Conservation (phyloP, 2,113 vertebrate species). For the Sceloporus undulatus region DNA sequence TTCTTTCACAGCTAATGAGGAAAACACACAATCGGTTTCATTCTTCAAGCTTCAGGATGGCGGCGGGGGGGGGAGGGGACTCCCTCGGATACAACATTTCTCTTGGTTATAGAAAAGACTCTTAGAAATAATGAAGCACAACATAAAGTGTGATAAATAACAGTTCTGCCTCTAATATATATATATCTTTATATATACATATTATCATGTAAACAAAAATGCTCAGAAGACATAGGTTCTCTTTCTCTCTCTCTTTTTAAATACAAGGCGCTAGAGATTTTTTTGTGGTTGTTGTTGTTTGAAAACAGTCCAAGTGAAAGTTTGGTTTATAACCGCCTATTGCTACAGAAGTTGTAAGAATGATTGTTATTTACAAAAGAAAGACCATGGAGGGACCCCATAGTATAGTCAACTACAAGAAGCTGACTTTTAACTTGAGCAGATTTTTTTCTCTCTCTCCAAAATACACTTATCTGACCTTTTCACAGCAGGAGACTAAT, state of each 20-base stretch:
- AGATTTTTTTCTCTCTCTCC: conserved; percentile 47
- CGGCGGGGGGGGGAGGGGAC: conserved; percentile 19
- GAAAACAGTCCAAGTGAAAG: conserved; percentile 76
- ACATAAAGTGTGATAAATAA: conserved; percentile 74
- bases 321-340: conserved; percentile 77
- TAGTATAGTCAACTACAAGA: conserved; percentile 62
- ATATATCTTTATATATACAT: conserved; percentile 67
- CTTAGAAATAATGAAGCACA: conserved; percentile 68
- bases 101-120: conserved; percentile 44
- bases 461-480: conserved; percentile 53
- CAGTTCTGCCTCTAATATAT: conserved; percentile 78
- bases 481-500: conserved; percentile 13
- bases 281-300: conserved; percentile 49
- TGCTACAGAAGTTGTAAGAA: conserved; percentile 79
- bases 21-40: conserved; percentile 44
- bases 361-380: conserved; percentile 75
- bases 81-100: conserved; percentile 48
- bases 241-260: conserved; percentile 62
- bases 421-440: conserved; percentile 47
- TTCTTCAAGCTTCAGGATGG: conserved; percentile 39
- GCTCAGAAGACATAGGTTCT: conserved; percentile 71
- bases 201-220: conserved; percentile 71
- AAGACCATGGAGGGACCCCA: conserved; percentile 67
- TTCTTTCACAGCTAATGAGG: conserved; percentile 55
- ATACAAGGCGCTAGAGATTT: conserved; percentile 70